A percentile compares a stretch with the other conserved stretches of the same genome.
These are phyloP conservation scores for Endotricha flammealis DNA, from an alignment of 2,888 invertebrate species.

Conservation along the genomic window DNA sequence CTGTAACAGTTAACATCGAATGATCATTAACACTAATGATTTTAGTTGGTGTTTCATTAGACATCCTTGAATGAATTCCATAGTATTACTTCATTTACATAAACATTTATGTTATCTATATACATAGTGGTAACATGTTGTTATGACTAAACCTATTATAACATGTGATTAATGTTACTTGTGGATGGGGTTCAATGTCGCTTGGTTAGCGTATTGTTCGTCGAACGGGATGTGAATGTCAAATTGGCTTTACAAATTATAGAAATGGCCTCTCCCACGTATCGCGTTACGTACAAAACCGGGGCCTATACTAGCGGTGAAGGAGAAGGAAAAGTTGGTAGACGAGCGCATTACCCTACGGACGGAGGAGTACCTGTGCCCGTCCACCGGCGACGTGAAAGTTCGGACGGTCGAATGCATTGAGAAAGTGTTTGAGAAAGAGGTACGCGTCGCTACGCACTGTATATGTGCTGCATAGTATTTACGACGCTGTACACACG, in stretches of 20 bases:
- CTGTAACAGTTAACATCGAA: slow-evolving; percentile 50
- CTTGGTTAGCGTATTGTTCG: slow-evolving; percentile 55
- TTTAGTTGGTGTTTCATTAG: slow-evolving; percentile 34
- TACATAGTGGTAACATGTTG: slow-evolving; percentile 24
- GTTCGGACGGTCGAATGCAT: slow-evolving; percentile 95
- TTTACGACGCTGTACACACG: slow-evolving; percentile 66
- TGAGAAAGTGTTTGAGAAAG: slow-evolving; percentile 96
- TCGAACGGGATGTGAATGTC: slow-evolving; percentile 63
- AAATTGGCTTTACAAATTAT: slow-evolving; percentile 75
- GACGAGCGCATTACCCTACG: slow-evolving; percentile 92
- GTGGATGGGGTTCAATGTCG: slow-evolving; percentile 49
- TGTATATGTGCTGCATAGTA: slow-evolving; percentile 59
- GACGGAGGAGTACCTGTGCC: slow-evolving; percentile 93
- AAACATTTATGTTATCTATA: slow-evolving; percentile 6
- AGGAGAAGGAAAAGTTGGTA: slow-evolving; percentile 93
- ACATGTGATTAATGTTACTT: slow-evolving; percentile 34
- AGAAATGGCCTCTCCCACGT: slow-evolving; percentile 85
- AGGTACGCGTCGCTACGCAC: slow-evolving; percentile 82
- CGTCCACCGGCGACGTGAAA: slow-evolving; percentile 89
- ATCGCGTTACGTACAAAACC: slow-evolving; percentile 92
- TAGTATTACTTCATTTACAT: too few relatives aligned
- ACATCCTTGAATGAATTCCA: slow-evolving; percentile 9
- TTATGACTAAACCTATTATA: slow-evolving; percentile 34
- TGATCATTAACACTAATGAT: slow-evolving; percentile 51
- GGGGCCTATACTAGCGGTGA: slow-evolving; percentile 88